Base-by-base conservation (phyloP, 2,113 vertebrate genomes). In the Cichladusa arquata region DNA sequence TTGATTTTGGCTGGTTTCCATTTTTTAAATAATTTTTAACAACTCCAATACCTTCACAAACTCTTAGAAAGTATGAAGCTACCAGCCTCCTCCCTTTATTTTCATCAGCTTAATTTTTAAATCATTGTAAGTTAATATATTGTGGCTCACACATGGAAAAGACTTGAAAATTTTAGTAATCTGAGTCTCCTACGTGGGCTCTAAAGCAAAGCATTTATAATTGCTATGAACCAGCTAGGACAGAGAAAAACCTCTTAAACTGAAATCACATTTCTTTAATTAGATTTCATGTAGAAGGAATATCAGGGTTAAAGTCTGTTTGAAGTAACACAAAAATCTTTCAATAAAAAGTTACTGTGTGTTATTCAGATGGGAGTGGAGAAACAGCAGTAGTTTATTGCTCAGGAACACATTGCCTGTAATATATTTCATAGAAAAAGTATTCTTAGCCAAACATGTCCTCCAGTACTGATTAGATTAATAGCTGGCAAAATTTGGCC, bases 211-310 rank as follows among this genome's bases (percentile, higher is more conserved):
- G 79, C 14, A 71, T 60, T 64, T 88, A 38, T 88, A 88, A 84
- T 81, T 88, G 65, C 60, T 86, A 12, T 69, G 85, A 94, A 78
- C 54, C 67, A 60, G 19, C 38, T 72, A 26, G 18, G 31, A 85
- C 42, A 86, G 18, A n/a, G 29, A 45, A 93, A 95, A 96, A 87
- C 33, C 34, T 77, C 36, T 48, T 47, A 36, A 77, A 88, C 58
- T 29, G 2, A 74, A 70, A 81, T 95, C 44, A 20, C 40, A 57
- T 88, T 92, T 78, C 69, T 87, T 56, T 53, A 90, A 90, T 87
- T 86, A 83, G 62, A 76, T 74, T 92, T 93, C 83, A 94, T 90
- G 86, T 86, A 95, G 72, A 90, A 81, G 47, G 4, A 83, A 29
- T 56, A 38, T 70, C 64, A 90, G 33, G 6, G 24, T 81, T 88